phyloP scores from a whole-genome alignment of 2,113 vertebrate species.

The Aramus guarauna region DNA sequence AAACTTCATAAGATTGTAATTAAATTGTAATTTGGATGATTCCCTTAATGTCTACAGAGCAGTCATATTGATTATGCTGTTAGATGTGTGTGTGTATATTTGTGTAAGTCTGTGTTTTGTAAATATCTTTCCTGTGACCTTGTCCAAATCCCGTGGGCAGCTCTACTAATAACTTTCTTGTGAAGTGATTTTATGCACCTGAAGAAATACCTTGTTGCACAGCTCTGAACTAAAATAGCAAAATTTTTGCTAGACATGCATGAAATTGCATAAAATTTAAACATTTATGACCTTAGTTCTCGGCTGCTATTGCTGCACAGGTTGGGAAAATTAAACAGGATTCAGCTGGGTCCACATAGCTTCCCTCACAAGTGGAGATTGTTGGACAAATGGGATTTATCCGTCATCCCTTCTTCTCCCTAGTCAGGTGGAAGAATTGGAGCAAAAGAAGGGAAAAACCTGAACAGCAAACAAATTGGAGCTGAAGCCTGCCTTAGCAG shows the following conservation, averaged over 20 bases:
- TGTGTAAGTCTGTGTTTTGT: neutral
- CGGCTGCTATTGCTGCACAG: neutral
- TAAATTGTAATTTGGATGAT: neutral
- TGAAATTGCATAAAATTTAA: conserved; percentile 37
- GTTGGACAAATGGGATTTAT: neutral
- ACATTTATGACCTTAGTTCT: neutral
- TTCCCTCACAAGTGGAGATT: neutral
- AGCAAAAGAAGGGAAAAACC: neutral
- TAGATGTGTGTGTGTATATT: neutral
- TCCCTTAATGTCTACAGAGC: neutral
- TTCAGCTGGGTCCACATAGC: neutral
- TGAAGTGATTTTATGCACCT: neutral
- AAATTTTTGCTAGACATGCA: neutral
- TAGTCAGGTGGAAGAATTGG: neutral
- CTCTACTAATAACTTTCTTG: neutral
- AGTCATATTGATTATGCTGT: neutral
- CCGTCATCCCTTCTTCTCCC: neutral
- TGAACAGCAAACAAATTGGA: neutral
- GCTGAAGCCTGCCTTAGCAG: neutral
- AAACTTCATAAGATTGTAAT: neutral
- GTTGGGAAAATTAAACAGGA: neutral
- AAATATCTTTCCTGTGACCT: neutral
- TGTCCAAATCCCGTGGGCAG: neutral
- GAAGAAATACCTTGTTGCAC: neutral
- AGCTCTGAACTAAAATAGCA: neutral